A percentile compares a stretch with the other conserved stretches of the same genome.
These are phyloP conservation scores for Brachionichthys hirsutus DNA, from an alignment of 2,113 vertebrate species.

Conservation along the genomic window DNA sequence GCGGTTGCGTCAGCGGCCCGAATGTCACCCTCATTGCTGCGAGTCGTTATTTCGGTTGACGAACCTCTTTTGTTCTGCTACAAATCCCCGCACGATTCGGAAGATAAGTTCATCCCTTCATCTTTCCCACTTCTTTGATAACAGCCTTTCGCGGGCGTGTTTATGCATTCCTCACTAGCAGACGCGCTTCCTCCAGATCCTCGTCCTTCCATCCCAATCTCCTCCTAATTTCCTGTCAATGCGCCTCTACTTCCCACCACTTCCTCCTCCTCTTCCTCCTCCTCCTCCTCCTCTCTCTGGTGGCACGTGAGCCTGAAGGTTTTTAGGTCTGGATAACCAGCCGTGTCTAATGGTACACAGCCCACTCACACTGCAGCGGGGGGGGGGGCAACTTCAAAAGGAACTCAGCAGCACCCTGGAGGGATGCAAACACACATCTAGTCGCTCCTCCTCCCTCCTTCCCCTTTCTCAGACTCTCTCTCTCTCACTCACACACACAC, in stretches of 20 bases:
- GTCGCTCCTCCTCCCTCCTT: conserved; percentile 6
- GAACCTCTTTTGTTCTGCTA: conserved; percentile 21
- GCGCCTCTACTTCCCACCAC: conserved; percentile 4
- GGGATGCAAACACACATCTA: conserved; percentile 57
- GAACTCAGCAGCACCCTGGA: conserved; percentile 55
- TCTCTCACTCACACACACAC: conserved; percentile 31
- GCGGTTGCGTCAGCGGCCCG: conserved; percentile 10
- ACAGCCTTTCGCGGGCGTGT: conserved; percentile 2
- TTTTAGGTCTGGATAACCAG: conserved; percentile 67
- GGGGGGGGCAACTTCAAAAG: conserved; percentile 71
- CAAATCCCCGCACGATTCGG: conserved; percentile 11
- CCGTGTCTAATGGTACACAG: conserved; percentile 70
- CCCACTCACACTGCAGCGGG: conserved; percentile 66
- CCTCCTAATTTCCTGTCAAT: conserved; percentile 48
- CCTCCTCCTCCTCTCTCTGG: conserved; percentile 32
- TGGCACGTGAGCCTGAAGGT: conserved; percentile 62
- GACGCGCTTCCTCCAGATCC: conserved; percentile 5
- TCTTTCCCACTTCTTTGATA: conserved; percentile 16
- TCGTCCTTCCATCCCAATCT: conserved; percentile 42
- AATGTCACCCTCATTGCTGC: conserved; percentile 10
- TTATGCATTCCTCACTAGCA: conserved; percentile 3
- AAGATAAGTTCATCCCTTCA: background rate
- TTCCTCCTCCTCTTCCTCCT: background rate
- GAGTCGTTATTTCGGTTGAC: conserved; percentile 29
- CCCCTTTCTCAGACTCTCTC: conserved; percentile 18